These are phyloP conservation scores for Xenus cinereus DNA, from an alignment of 2,113 vertebrate species.

Conservation along the genomic window DNA sequence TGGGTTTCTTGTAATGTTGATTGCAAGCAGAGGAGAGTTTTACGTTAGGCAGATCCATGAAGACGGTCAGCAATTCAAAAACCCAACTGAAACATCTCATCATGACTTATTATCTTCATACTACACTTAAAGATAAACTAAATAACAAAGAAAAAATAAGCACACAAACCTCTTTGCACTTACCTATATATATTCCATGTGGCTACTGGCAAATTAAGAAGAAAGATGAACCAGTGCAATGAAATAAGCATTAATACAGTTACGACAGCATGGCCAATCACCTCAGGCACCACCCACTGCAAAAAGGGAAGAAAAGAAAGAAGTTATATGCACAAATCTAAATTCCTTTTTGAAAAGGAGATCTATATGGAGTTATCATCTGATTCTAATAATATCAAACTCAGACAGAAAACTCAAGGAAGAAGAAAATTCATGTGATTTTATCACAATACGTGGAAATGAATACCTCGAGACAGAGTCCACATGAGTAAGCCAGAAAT, in stretches of 20 bases:
- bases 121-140: neutral
- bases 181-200: slow-evolving; percentile 95
- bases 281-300: slow-evolving; percentile 93
- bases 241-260: slow-evolving; percentile 92
- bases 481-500: neutral
- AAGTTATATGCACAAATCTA: neutral
- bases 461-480: neutral
- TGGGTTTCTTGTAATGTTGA: neutral
- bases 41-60: neutral
- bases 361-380: neutral
- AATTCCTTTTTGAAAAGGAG: neutral
- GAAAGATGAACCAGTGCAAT: slow-evolving; percentile 97
- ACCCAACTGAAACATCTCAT: neutral
- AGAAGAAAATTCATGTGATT: neutral
- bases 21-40: neutral
- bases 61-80: neutral
- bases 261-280: slow-evolving; percentile 87
- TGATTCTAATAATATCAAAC: neutral
- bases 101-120: neutral
- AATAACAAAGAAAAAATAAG: neutral
- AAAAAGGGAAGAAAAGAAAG: neutral
- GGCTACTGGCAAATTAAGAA: slow-evolving; percentile 94
- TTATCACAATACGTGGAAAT: neutral
- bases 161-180: slow-evolving; percentile 10
- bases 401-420: neutral